Evolutionary conservation across 2,797 vertebrate species (phyloP).

Genomic region (Clarias laeviceps): DNA sequence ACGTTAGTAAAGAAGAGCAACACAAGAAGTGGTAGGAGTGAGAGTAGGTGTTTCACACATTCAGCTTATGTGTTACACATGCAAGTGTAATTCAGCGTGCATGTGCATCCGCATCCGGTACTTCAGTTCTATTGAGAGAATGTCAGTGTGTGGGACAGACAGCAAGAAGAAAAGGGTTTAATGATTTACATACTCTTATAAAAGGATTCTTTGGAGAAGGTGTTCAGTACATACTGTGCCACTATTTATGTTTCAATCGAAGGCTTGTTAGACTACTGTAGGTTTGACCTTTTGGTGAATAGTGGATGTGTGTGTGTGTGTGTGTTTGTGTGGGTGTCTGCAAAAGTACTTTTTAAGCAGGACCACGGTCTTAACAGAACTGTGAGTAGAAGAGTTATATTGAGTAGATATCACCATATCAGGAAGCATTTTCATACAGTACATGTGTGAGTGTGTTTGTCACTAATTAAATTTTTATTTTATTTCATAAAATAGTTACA

Average conservation of each 20-base stretch:
- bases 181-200: constrained; percentile 7
- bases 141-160: constrained; percentile 6
- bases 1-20: neutral
- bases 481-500: neutral
- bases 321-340: neutral
- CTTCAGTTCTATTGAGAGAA: neutral
- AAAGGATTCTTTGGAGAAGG: neutral
- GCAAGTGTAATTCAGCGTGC: neutral
- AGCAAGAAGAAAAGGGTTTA: neutral
- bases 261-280: neutral
- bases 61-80: neutral
- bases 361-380: neutral
- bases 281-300: neutral
- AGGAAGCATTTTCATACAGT: neutral
- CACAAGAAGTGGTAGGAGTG: neutral
- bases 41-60: constrained; percentile 4
- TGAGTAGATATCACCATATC: neutral
- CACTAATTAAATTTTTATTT: neutral
- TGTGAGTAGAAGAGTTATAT: neutral
- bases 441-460: neutral
- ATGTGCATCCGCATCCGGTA: neutral
- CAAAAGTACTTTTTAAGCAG: neutral
- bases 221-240: neutral
- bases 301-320: neutral
- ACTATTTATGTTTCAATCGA: neutral